Evolutionary conservation across 1,140 invertebrate genomes (phyloP).

Genomic region (Mercenaria mercenaria): DNA sequence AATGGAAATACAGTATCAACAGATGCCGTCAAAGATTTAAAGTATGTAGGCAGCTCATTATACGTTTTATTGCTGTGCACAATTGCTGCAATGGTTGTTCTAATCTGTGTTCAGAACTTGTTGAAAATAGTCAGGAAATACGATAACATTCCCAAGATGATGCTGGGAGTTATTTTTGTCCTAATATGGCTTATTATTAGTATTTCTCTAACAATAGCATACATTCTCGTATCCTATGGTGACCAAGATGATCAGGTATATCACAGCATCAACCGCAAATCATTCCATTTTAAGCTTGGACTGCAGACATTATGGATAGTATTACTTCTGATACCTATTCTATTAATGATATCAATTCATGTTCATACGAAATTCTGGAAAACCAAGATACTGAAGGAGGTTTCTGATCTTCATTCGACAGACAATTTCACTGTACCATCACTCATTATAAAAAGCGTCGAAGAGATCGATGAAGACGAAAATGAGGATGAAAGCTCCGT

Average conservation of each 20-base stretch:
- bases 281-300: constrained; percentile 63
- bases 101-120: constrained; percentile 72
- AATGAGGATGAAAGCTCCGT: constrained; percentile 50
- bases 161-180: constrained; percentile 50
- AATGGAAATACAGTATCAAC: constrained; percentile 28
- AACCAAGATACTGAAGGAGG: constrained; percentile 39
- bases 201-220: constrained; percentile 44
- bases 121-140: constrained; percentile 66
- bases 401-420: constrained; percentile 35
- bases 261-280: constrained; percentile 30
- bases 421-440: constrained; percentile 73
- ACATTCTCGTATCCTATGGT: constrained; percentile 38
- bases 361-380: constrained; percentile 30
- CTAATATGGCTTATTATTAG: constrained; percentile 57
- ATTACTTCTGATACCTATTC: constrained; percentile 42
- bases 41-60: constrained; percentile 71
- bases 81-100: constrained; percentile 66
- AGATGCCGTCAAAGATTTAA: constrained; percentile 63
- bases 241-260: constrained; percentile 5
- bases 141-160: constrained; percentile 63
- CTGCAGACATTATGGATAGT: constrained; percentile 48
- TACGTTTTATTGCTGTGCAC: constrained; percentile 76
- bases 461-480: constrained; percentile 63
- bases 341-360: constrained; percentile 37
- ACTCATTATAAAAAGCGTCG: constrained; percentile 71